Evolutionary conservation across 1,140 invertebrate species (phyloP), one percentile per base, ranked within the genome.

Genomic region (Triops cancriformis): DNA sequence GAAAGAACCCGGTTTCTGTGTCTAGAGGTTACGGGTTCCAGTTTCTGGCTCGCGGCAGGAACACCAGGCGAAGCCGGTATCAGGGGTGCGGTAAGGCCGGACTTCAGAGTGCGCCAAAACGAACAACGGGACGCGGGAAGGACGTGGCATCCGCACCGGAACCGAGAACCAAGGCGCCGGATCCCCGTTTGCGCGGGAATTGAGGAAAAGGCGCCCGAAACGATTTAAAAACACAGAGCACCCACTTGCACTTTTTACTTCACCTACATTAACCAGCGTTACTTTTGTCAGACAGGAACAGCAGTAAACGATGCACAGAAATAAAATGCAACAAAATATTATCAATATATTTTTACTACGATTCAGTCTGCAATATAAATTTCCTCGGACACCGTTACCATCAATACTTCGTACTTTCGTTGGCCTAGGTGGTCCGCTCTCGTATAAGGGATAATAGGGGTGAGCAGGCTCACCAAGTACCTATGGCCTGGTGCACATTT

Each of bases 21-120:
- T 64, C 51, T 64, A 64, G 51, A 64, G 51, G 51, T 64, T 64
- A 64, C 51, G 51, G 51, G 51, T 64, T 64, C 51, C 51, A 64
- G 51, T 64, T 64, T 64, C 51, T 64, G 51, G 51, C 51, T 64
- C 51, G 10, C 51, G 51, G 51, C 51, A 64, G 51, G 51, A 64
- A 64, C 51, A 18, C 51, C 51, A 64, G 23, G 51, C 51, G 51
- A 64, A 64, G 51, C 51, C 51, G 51, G 51, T 64, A 64, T 64
- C 51, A 64, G 23, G 51, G 51, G 51, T 64, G 51, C 51, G 51
- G 51, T 64, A 64, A 64, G 51, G 51, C 51, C 51, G 51, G 51
- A 64, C 51, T 64, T 64, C 51, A 64, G 51, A 64, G 51, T 64
- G 51, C 51, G 51, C 51, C 51, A 64, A 64, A 64, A 64, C 51